These are phyloP conservation scores for Kuschelorhynchus macadamiae DNA, from an alignment of 2,888 invertebrate species.

Conservation along the genomic window DNA sequence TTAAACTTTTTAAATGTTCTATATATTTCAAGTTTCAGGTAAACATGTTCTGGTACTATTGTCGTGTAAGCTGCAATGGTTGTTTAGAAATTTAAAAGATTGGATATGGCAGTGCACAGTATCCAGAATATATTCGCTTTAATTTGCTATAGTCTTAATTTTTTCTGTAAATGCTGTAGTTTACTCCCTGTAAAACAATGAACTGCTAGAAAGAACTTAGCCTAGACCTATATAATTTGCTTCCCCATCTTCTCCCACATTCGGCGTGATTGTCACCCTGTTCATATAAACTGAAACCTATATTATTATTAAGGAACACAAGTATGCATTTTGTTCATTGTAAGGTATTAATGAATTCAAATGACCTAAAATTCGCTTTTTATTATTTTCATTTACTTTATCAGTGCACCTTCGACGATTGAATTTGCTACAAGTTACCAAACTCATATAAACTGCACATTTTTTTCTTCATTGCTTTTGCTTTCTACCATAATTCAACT, in stretches of 20 bases:
- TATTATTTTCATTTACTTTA: slow-evolving; percentile 9
- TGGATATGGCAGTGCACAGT: neutral
- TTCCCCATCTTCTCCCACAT: slow-evolving; percentile 6
- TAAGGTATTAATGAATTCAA: slow-evolving; percentile 7
- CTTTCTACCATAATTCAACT: slow-evolving; percentile 6
- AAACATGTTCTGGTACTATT: slow-evolving; percentile 5
- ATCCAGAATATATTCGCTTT: neutral
- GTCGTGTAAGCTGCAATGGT: slow-evolving; percentile 1
- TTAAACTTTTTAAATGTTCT: slow-evolving; percentile 11
- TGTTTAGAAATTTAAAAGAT: slow-evolving; percentile 2
- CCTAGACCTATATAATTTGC: slow-evolving; percentile 10
- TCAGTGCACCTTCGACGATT: slow-evolving; percentile 23
- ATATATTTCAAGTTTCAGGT: slow-evolving; percentile 13
- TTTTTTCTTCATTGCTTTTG: slow-evolving; percentile 8
- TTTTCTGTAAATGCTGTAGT: slow-evolving; percentile 20
- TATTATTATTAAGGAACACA: slow-evolving; percentile 14
- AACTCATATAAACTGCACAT: slow-evolving; percentile 8
- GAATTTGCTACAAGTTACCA: slow-evolving; percentile 10
- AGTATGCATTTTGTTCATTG: slow-evolving; percentile 19
- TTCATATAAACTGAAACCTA: slow-evolving; percentile 13
- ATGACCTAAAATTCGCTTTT: slow-evolving; percentile 16
- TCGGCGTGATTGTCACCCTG: slow-evolving; percentile 11
- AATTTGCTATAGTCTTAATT: slow-evolving; percentile 21
- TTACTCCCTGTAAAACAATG: slow-evolving; percentile 22
- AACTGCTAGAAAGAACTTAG: slow-evolving; percentile 13